Base-by-base conservation (phyloP, 2,113 vertebrate genomes). In the Lophotis ruficrista region DNA sequence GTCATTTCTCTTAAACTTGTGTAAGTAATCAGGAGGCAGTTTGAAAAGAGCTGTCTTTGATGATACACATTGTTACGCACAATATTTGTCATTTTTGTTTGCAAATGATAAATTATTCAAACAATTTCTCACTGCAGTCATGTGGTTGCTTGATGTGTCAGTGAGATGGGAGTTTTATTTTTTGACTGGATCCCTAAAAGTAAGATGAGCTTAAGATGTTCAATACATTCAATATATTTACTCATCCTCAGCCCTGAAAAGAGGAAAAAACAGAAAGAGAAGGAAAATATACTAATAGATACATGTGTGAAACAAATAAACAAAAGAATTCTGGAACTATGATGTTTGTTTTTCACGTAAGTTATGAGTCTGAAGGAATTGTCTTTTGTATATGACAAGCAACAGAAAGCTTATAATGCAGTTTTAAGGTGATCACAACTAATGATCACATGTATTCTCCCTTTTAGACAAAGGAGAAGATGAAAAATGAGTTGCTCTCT, bases 81-180 rank as follows among this genome's bases (percentile, higher is more conserved):
- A 93, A 81, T 65, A 58, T 7, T 58, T 91, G 50, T 89, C 62
- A 89, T 56, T 84, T 96, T 78, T 89, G n/a, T 80, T 95, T 94
- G 41, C 50, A 89, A 87, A 87, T 45, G 7, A 90, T 94, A 87
- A 87, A 96, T 93, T 92, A 94, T 96, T 94, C 50, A 89, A 68
- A 53, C 3, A 71, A 25, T 66, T 90, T 89, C 57, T 92, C 64
- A 64, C 50, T 86, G 70, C 1, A 25, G 56, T 75, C 73, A 60
- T 38, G 30, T 45, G 27, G 18, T 53, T 90, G 30, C 43, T 90
- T 79, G 57, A 93, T 37, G 8, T 96, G 93, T 68, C 83, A 83
- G 31, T 75, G 31, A 95, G 64, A 79, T 2, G 65, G 35, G 31
- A 94, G 23, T 45, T 93, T 89, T 61, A 50, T 43, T 77, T 97